A percentile compares a stretch with the other conserved stretches of the same genome.
Evolutionary conservation across 2,113 vertebrate genomes (phyloP).

Genomic region (Anser brachyrhynchus): DNA sequence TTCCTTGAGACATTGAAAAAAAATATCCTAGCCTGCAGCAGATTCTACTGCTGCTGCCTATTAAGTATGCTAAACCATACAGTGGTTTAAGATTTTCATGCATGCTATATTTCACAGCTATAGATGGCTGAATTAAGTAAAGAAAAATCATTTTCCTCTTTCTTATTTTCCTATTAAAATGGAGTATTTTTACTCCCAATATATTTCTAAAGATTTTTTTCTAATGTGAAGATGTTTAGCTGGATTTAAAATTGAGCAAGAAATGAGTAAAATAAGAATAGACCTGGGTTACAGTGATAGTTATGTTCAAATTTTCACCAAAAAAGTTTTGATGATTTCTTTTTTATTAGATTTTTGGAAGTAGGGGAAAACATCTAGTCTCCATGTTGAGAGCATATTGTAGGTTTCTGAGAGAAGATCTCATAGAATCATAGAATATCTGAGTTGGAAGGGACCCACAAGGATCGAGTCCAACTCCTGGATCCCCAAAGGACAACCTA

Average conservation of each 20-base stretch:
- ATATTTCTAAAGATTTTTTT: not conserved
- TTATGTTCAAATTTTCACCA: not conserved
- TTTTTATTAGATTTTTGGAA: not conserved
- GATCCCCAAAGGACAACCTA: too few relatives aligned
- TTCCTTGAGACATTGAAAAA: not conserved
- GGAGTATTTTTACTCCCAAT: not conserved
- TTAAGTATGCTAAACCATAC: not conserved
- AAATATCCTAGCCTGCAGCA: not conserved
- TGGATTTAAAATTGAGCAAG: not conserved
- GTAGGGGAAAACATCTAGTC: not conserved
- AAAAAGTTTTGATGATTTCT: not conserved
- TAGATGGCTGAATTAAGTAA: not conserved
- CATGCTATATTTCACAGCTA: not conserved
- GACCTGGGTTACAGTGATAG: not conserved
- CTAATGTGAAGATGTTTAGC: not conserved
- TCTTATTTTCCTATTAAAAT: not conserved
- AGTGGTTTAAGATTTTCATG: not conserved
- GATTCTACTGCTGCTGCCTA: not conserved
- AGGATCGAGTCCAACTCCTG: too few relatives aligned
- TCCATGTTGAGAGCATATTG: not conserved
- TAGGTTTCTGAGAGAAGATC: not conserved
- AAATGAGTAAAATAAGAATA: not conserved
- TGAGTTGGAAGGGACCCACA: too few relatives aligned
- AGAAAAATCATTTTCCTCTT: not conserved
- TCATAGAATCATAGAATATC: too few relatives aligned